Conservation (phyloP, 2,113 vertebrate species). For the Mirounga angustirostris region DNA sequence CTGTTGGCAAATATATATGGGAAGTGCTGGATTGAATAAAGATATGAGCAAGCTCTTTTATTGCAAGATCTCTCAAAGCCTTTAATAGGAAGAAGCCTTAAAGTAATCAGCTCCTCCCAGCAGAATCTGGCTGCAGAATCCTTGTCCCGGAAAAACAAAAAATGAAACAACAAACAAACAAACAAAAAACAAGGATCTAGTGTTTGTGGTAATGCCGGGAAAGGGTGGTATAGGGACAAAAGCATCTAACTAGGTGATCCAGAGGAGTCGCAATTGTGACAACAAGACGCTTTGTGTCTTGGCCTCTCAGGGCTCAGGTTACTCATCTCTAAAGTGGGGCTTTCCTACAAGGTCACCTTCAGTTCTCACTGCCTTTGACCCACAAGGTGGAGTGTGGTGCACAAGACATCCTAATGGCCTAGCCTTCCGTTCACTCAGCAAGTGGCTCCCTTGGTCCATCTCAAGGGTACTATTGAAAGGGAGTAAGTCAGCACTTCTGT, state of each 20-base stretch:
- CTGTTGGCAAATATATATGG: neutral
- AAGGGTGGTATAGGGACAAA: too few species aligned
- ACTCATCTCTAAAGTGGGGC: neutral
- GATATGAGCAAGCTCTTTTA: neutral
- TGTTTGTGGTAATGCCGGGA: neutral
- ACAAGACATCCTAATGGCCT: neutral
- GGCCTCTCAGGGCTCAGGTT: neutral
- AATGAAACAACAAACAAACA: neutral
- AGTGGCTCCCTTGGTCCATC: neutral
- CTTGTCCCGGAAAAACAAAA: neutral
- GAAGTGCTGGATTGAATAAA: neutral
- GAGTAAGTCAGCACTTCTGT: neutral
- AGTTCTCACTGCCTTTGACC: neutral
- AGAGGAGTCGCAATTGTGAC: neutral
- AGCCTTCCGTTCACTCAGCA: neutral
- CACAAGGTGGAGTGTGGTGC: neutral
- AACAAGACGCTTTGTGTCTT: accelerated
- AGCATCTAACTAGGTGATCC: neutral
- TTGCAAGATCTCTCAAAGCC: neutral
- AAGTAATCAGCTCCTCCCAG: neutral
- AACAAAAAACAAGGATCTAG: neutral
- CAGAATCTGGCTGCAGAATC: neutral
- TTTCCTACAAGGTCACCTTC: neutral
- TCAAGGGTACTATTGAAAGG: neutral
- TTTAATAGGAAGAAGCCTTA: neutral